A percentile compares a stretch with the other conserved stretches of the same genome.
phyloP scores from a whole-genome alignment of 1,140 invertebrate species.

The Uloborus diversus region DNA sequence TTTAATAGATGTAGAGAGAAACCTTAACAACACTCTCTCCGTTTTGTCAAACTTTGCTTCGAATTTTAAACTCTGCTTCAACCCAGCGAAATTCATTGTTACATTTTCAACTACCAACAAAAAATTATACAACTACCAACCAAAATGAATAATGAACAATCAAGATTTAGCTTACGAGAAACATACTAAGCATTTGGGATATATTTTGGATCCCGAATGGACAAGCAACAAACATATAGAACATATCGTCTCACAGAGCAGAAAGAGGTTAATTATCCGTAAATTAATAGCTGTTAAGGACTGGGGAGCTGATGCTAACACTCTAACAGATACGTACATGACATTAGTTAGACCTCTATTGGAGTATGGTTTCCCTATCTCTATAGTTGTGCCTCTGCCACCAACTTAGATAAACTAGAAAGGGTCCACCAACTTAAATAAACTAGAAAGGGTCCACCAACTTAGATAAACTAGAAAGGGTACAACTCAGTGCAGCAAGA shows the following conservation, averaged over 20 bases:
- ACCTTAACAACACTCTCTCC: not conserved
- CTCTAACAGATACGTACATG: not conserved
- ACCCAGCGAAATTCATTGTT: not conserved
- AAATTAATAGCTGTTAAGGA: constrained; percentile 1
- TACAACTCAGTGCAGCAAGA: not conserved
- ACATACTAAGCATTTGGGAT: constrained; percentile 12
- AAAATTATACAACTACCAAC: not conserved
- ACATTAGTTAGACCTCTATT: constrained; percentile 1
- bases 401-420: no score
- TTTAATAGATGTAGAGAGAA: not conserved
- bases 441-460: no score
- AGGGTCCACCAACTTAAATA: no score
- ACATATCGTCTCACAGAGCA: not conserved
- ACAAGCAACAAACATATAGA: not conserved
- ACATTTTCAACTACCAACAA: not conserved
- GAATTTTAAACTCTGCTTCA: not conserved
- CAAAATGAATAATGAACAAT: not conserved
- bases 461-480: not conserved
- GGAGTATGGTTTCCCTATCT: not conserved
- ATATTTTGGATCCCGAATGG: not conserved
- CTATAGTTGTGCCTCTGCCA: constrained; percentile 10
- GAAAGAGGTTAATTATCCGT: not conserved
- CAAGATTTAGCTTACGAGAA: not conserved
- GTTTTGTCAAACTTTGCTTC: not conserved
- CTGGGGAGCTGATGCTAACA: not conserved